These are phyloP conservation scores for Megaptera novaeangliae DNA, from an alignment of 2,113 vertebrate genomes.

Conservation along the genomic window DNA sequence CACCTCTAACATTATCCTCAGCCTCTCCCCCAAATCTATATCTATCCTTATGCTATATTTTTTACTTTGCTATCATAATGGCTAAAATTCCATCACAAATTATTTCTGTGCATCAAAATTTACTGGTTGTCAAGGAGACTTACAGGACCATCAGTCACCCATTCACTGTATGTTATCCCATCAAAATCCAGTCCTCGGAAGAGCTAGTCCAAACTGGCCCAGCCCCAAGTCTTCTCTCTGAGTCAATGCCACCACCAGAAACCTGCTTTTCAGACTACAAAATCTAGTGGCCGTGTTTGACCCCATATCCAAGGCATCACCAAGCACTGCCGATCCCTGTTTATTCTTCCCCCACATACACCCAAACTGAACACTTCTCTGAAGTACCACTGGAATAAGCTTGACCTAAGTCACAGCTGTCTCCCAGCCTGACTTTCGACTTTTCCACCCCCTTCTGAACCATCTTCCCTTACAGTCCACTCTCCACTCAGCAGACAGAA, in stretches of 20 bases:
- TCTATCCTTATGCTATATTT: not conserved
- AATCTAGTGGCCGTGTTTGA: not conserved
- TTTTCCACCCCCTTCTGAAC: not conserved
- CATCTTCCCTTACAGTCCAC: fast-evolving
- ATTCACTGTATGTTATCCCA: not conserved
- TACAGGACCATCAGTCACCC: not conserved
- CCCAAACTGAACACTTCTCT: not conserved
- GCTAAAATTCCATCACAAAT: not conserved
- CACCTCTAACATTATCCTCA: not conserved
- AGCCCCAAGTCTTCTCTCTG: not conserved
- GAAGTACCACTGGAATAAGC: not conserved
- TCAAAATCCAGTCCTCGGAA: not conserved
- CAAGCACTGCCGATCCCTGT: not conserved
- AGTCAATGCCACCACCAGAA: not conserved
- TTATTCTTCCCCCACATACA: not conserved
- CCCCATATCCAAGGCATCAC: too few species aligned
- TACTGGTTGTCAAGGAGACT: not conserved
- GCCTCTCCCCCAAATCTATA: not conserved
- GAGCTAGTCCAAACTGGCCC: not conserved
- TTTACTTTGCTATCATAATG: not conserved
- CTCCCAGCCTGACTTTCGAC: not conserved
- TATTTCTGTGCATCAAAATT: not conserved
- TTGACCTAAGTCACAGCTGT: not conserved
- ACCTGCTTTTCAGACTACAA: not conserved
- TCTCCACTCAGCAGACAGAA: not conserved